phyloP scores from a whole-genome alignment of 2,888 invertebrate genomes.

The Catocala nupta region DNA sequence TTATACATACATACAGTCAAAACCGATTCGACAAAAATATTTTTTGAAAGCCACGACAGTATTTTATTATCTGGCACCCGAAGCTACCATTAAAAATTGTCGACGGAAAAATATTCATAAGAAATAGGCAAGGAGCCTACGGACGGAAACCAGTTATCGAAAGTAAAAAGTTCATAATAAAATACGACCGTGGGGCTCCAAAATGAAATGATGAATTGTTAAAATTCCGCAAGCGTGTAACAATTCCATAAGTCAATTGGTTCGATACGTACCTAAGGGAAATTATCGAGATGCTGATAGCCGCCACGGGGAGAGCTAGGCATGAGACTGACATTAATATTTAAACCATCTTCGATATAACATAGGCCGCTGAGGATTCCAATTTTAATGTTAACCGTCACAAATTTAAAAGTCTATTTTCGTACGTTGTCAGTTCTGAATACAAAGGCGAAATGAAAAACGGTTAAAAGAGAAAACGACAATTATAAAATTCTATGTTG shows the following conservation, averaged over 20 bases:
- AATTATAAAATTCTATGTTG: conserved; percentile 9
- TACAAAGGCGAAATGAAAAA: conserved; percentile 1
- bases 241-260: conserved; percentile 71
- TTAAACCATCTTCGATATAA: conserved; percentile 53
- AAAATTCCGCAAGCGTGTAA: conserved; percentile 65
- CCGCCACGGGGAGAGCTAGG: conserved; percentile 40
- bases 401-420: conserved; percentile 15
- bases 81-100: conserved; percentile 50
- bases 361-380: conserved; percentile 13
- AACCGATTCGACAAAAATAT: conserved; percentile 33
- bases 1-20: conserved; percentile 27
- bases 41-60: conserved; percentile 37
- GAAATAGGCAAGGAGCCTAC: conserved; percentile 31
- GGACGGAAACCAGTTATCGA: conserved; percentile 50
- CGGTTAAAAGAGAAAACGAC: conserved; percentile 2
- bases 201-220: conserved; percentile 68
- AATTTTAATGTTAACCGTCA: conserved; percentile 20
- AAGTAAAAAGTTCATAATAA: conserved; percentile 52
- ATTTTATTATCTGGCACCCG: conserved; percentile 52
- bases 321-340: conserved; percentile 43
- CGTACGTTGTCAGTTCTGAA: conserved; percentile 1
- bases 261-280: conserved; percentile 72
- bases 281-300: conserved; percentile 68
- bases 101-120: conserved; percentile 45
- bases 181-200: conserved; percentile 38